Conservation (phyloP, 2,888 invertebrate species). For the Aplocera efformata region DNA sequence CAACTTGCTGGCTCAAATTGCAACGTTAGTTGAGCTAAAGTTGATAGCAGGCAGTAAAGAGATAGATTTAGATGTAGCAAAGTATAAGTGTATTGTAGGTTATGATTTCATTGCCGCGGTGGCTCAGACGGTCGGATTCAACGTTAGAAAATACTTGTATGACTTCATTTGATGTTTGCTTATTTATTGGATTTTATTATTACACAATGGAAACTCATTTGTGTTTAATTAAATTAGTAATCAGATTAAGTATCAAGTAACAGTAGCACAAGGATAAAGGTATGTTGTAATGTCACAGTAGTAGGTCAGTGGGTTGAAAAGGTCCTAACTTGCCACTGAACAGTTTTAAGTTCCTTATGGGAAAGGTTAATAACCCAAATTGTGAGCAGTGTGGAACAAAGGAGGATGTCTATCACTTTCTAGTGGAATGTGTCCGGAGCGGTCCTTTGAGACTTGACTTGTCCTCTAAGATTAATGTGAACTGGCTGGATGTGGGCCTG, state of each 20-base stretch:
- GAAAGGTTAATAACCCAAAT: no score
- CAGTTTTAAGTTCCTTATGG: no score
- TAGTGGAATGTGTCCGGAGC: no score
- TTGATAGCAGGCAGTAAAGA: constrained; percentile 87
- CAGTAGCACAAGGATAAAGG: no score
- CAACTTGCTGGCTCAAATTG: constrained; percentile 92
- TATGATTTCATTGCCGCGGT: constrained; percentile 90
- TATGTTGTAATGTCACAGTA: no score
- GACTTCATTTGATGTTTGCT: constrained; percentile 77
- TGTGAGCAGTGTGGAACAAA: no score
- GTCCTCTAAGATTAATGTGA: no score
- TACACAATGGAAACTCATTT: constrained; percentile 9
- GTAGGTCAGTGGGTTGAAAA: no score
- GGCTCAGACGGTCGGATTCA: constrained; percentile 88
- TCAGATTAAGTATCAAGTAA: constrained; percentile 17
- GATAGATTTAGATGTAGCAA: constrained; percentile 88
- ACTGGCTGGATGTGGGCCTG: no score
- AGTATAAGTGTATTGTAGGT: constrained; percentile 92
- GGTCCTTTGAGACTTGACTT: no score
- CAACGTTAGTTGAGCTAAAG: constrained; percentile 91
- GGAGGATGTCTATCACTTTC: no score
- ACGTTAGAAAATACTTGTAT: constrained; percentile 87
- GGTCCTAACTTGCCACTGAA: no score
- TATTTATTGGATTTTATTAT: constrained; percentile 18
- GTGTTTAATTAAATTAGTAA: constrained; percentile 22